These are phyloP conservation scores for Syngnathoides biaculeatus DNA, from an alignment of 2,113 vertebrate species.

Conservation along the genomic window DNA sequence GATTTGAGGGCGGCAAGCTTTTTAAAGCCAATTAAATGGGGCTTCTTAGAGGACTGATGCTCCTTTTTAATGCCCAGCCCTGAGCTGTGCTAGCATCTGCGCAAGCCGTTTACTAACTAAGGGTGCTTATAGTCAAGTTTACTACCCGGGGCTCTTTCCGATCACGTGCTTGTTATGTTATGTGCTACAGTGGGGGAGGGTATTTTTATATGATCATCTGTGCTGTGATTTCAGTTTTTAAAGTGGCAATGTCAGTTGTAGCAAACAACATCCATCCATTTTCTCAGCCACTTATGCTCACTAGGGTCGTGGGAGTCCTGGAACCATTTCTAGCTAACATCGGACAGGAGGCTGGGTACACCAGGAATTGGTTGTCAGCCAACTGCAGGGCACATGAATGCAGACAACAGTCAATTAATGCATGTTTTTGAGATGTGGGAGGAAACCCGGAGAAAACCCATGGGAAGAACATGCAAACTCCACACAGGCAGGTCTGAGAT, in stretches of 20 bases:
- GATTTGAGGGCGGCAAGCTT: conserved; percentile 78
- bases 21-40: conserved; percentile 81
- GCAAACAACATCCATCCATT: not conserved
- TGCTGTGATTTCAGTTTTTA: conserved; percentile 17
- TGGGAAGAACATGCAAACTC: no score
- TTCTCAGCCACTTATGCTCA: no score
- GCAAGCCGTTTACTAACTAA: conserved; percentile 53
- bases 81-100: conserved; percentile 54
- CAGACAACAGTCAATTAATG: no score
- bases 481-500: no score
- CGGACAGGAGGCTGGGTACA: no score
- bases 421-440: no score
- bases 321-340: no score
- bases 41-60: conserved; percentile 72
- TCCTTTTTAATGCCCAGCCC: conserved; percentile 72
- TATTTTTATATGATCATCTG: conserved; percentile 21
- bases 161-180: conserved; percentile 42
- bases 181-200: conserved; percentile 16
- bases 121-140: conserved; percentile 43
- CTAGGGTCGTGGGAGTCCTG: no score
- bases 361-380: no score
- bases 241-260: conserved; percentile 3
- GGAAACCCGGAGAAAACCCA: no score
- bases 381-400: no score
- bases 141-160: conserved; percentile 33